Conservation (phyloP, 2,888 invertebrate species). For the Nomada goodeniana region DNA sequence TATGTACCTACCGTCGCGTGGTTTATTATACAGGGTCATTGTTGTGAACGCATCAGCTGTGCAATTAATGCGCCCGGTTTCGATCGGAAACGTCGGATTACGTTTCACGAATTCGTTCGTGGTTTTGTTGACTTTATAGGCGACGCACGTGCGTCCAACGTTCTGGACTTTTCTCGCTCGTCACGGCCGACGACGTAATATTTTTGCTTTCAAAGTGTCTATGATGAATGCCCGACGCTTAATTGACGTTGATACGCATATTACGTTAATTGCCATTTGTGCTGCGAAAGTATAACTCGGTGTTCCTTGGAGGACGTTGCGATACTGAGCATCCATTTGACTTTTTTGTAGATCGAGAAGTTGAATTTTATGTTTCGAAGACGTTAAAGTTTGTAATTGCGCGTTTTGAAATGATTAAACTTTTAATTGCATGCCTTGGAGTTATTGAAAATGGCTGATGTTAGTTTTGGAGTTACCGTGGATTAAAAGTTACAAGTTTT, state of each 20-base stretch:
- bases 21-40: conserved; percentile 4
- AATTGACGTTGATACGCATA: conserved; percentile 39
- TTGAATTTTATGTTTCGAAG: too few species aligned
- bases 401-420: too few species aligned
- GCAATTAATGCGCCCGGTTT: neutral
- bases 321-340: neutral
- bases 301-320: neutral
- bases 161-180: conserved; percentile 35
- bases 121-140: neutral
- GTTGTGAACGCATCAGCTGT: conserved; percentile 5
- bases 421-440: too few species aligned
- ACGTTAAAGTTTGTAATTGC: too few species aligned
- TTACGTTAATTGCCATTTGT: conserved; percentile 25
- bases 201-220: conserved; percentile 27
- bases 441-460: too few species aligned
- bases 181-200: conserved; percentile 16
- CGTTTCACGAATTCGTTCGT: neutral
- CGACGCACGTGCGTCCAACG: conserved; percentile 23
- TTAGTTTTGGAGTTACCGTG: too few species aligned
- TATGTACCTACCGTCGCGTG: neutral
- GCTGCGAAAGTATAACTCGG: neutral
- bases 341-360: too few species aligned
- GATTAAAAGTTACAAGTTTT: too few species aligned
- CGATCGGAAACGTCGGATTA: conserved; percentile 20
- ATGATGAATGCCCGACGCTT: conserved; percentile 11